Base-by-base conservation (phyloP, 2,888 invertebrate genomes). In the Ectobius pallidus region DNA sequence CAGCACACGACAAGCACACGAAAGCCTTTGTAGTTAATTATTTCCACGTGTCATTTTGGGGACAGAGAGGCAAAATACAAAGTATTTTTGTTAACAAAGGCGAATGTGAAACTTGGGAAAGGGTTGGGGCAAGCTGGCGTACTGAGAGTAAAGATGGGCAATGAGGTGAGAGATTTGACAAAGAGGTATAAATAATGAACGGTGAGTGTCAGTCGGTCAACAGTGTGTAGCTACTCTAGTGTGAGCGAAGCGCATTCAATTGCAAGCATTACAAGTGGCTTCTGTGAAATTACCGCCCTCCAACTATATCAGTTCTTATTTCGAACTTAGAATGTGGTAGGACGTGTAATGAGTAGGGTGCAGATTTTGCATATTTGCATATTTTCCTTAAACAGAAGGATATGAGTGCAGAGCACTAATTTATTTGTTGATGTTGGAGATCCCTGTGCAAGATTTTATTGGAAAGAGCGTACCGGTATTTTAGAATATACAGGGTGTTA, bases 161-260 rank as follows among this genome's bases (percentile, higher is more conserved):
- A n/a, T n/a, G 30, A 58, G 58, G 25, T n/a, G 32, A 58, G 27
- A 58, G 58, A n/a, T n/a, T 58, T 30, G 30, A 58, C 58, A 58
- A 58, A 32, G 58, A 25, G 58, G 58, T 25, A 46, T 46, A 46
- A 46, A 46, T 46, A 46, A n/a, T n/a, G 32, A 7, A 34, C 34
- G 58, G 52, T 18, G 52, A 2, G n/a, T 30, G 58, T 58, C 58
- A 58, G 30, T 58, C 58, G 58, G 58, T 32, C 58, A 58, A 30
- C 27, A n/a, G 58, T 16, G 27, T 58, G 58, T 16, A 3, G 58
- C 27, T 55, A 55, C 58, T 55, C 22, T 55, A 55, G 22, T 27
- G 55, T 11, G 2, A 11, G 30, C 27, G 58, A 58, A 58, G 58
- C 32, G 30, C 58, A 58, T 32, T 4, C n/a, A 34, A 11, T 7